Evolutionary conservation across 2,797 vertebrate species (phyloP), one percentile per base, ranked within the genome.

Genomic region (Enteromius viviparus): DNA sequence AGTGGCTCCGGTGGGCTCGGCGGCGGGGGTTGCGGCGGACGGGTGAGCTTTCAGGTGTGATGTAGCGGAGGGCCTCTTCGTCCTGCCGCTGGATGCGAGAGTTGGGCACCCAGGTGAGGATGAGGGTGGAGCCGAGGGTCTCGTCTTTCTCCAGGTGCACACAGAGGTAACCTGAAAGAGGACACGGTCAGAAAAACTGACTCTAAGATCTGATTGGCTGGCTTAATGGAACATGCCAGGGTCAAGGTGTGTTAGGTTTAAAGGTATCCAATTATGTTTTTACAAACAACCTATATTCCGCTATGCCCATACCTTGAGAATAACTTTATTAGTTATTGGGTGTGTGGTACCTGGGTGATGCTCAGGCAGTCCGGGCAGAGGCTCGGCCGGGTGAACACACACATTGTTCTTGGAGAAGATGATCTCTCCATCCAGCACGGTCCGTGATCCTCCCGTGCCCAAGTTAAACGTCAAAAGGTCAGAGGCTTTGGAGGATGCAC

Each of bases 371-470:
- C 96, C 95, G 0, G 96, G 97, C 82, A 98, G 94, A 76, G 96
- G 95, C 92, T 99, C 97, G 0, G 96, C 94, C 0, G 97, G 97
- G 85, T 99, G 98, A 70, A 99, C 97, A 1, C 98, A 99, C 83
- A 99, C 96, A 90, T 99, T 99, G 92, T 99, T 99, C 92, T 99
- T 99, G 72, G 98, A 99, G 94, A 97, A 99, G 92, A 99, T 95
- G 88, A 98, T 97, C 89, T 99, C 98, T 69, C 97, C 97, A 8
- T 98, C 97, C 34, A 97, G 94, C 21, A 95, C 3, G 0, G 92
- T 86, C 51, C 95, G 88, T 0, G 95, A 91, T 14, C 94, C 93
- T 7, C 94, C 85, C 1, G 93, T 92, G 64, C 95, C 92, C 0
- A 96, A 91, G 89, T 93, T 94, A 87, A 97, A 94, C 91, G 97